Evolutionary conservation across 2,797 vertebrate genomes (phyloP).

Genomic region (Macroramphosus scolopax): DNA sequence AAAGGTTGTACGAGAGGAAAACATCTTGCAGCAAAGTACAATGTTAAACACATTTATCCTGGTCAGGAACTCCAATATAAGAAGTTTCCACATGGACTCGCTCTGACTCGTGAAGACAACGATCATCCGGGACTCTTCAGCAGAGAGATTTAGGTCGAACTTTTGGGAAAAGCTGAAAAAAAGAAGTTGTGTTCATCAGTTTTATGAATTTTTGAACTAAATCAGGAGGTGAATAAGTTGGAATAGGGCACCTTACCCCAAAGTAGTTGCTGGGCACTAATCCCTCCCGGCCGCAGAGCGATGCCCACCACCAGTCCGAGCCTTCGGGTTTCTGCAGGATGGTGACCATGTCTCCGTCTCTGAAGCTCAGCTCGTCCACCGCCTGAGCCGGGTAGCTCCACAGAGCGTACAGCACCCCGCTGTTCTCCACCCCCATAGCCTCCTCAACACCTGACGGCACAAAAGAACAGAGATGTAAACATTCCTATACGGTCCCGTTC

Average conservation of each 20-base stretch:
- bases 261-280: constrained; percentile 93
- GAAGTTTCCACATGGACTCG: too few relatives aligned
- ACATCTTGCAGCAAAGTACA: constrained; percentile 16
- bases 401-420: constrained; percentile 85
- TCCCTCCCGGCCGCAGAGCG: constrained; percentile 87
- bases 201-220: not conserved
- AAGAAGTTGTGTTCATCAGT: not conserved
- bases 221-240: not conserved
- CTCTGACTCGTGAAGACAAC: not conserved
- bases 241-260: constrained; percentile 77
- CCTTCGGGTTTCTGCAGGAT: constrained; percentile 86
- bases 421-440: constrained; percentile 85
- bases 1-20: not conserved
- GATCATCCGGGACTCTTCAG: constrained; percentile 31
- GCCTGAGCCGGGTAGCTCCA: constrained; percentile 89
- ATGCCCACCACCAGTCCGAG: constrained; percentile 89
- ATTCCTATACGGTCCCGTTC: too few relatives aligned
- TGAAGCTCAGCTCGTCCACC: constrained; percentile 86
- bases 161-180: constrained; percentile 78
- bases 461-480: constrained; percentile 1
- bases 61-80: constrained; percentile 1
- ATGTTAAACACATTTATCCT: constrained; percentile 3
- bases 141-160: constrained; percentile 77
- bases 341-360: constrained; percentile 87
- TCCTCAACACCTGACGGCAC: constrained; percentile 81